A percentile compares a stretch with the other conserved stretches of the same genome.
Conservation (phyloP, 37 sponge, comb jelly and placozoan species). For the Aphrocallistes beatrix region DNA sequence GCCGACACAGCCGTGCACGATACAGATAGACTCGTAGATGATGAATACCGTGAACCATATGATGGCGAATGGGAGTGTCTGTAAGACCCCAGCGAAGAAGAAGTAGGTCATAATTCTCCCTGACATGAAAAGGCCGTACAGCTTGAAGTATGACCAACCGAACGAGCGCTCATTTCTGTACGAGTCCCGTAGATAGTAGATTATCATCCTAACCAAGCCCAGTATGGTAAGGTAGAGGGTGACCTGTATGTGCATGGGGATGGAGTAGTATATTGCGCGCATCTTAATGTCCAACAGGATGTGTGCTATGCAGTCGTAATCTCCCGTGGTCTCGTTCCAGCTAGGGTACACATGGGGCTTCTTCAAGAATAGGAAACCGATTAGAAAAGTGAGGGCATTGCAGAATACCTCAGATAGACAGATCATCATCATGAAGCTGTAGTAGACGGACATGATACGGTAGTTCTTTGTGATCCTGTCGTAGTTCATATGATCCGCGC, state of each 20-base stretch:
- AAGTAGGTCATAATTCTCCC: slow-evolving; percentile 4
- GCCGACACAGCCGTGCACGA: not conserved
- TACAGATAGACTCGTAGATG: slow-evolving; percentile 6
- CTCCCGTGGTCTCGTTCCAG: not conserved
- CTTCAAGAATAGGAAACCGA: not conserved
- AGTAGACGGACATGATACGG: slow-evolving; percentile 5
- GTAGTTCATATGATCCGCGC: not conserved
- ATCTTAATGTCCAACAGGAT: not conserved
- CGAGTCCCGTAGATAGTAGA: slow-evolving; percentile 4
- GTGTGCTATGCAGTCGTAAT: not conserved
- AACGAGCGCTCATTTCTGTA: slow-evolving; percentile 4
- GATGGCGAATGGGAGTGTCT: not conserved
- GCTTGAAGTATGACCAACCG: slow-evolving; percentile 9
- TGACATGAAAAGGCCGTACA: not conserved
- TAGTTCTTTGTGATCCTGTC: not conserved
- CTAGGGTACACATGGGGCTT: not conserved
- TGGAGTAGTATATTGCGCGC: not conserved
- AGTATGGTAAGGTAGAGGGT: not conserved
- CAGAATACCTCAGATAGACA: not conserved
- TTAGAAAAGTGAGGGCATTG: not conserved
- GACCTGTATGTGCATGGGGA: slow-evolving; percentile 13
- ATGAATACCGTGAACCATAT: slow-evolving; percentile 7
- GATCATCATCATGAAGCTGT: slow-evolving; percentile 9
- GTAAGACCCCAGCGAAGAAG: not conserved
- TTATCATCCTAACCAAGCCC: not conserved